Base-by-base conservation (phyloP, 2,113 vertebrate species). In the Odocoileus hemionus region DNA sequence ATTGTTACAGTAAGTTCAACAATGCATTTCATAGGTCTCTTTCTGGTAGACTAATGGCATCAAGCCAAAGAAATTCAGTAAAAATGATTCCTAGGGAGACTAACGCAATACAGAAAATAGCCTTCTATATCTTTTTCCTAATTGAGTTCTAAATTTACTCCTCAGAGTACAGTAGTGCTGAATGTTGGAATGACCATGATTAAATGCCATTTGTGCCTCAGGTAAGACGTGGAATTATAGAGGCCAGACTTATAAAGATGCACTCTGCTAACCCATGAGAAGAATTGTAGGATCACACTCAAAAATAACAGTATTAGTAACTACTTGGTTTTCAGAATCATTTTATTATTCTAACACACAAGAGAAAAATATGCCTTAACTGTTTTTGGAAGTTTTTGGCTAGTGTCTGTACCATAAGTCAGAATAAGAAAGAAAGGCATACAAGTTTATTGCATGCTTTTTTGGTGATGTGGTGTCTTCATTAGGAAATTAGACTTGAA, bases 71-170 rank as follows among this genome's bases (percentile, higher is more conserved):
- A 91, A 83, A 89, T 83, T 83, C 54, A 91, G 33, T 43, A 57
- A 96, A 36, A 83, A 33, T 86, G 19, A 89, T 36, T 78, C n/a
- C 78, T 52, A 89, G 60, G 14, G 47, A 70, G 14, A 86, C 55
- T 79, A 70, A 93, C 5, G 1, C 45, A 91, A 78, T 91, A 28
- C 13, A 55, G 39, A 94, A 91, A 52, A 82, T 36, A 74, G n/a
- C 3, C 26, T 89, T 67, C 39, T 84, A 16, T 57, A 36, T 10
- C 43, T 89, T 83, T 55, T 54, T 52, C 15, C 55, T 97, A 95
- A 92, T 52, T 97, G 47, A 89, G 26, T 52, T 96, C 43, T 83
- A 83, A 91, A 97, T 96, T 96, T 90, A 76, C 19, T 86, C 13
- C 33, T 94, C 54, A 55, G 26, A 36, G 78, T 76, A 76, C 5